Evolutionary conservation across 2,113 vertebrate species (phyloP), one percentile per base, ranked within the genome.

Genomic region (Deroptyus accipitrinus): DNA sequence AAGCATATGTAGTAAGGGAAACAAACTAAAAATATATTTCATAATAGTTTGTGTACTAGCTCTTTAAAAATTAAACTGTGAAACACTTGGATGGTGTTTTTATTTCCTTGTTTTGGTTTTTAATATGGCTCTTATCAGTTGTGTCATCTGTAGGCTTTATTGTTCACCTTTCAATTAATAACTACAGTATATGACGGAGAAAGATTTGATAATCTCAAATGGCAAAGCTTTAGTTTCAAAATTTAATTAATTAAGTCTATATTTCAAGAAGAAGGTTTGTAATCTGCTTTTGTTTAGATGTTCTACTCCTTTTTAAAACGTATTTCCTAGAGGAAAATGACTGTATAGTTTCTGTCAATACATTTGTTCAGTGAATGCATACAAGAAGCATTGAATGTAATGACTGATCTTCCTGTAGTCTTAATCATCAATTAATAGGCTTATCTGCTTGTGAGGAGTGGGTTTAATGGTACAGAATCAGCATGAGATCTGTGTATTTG

Each of bases 361-460:
- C 7, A 11, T 96, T 96, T 95, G 35, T 78, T 87, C 86, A 94
- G 54, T 92, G 91, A 96, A 95, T 95, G 91, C 91, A 85, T 95
- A 70, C 89, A 92, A 94, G 90, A 89, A 95, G 72, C 95, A 92
- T 82, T 96, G 83, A 93, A 88, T 97, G 77, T 91, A 95, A 97
- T 96, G 95, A 98, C 97, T 97, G 96, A 97, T 98, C 97, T 97
- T 97, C 97, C 91, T 92, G 85, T 91, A 94, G 92, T 91, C 92
- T 95, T 97, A 96, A 97, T 98, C 96, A 98, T 97, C 97, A 97
- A 98, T 97, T 98, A 98, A 97, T 98, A 97, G 94, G 94, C 95
- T 97, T 97, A 97, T 97, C 96, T 96, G 90, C 90, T 94, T 95
- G 62, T 96, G 92, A 92, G 86, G 77, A 94, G 64, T 95, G 83